Percentiles rank a stretch among this genome's conserved stretches.
These are phyloP conservation scores for Drosophila pseudoobscura DNA, from an alignment of 1,140 invertebrate genomes.

Conservation along the genomic window DNA sequence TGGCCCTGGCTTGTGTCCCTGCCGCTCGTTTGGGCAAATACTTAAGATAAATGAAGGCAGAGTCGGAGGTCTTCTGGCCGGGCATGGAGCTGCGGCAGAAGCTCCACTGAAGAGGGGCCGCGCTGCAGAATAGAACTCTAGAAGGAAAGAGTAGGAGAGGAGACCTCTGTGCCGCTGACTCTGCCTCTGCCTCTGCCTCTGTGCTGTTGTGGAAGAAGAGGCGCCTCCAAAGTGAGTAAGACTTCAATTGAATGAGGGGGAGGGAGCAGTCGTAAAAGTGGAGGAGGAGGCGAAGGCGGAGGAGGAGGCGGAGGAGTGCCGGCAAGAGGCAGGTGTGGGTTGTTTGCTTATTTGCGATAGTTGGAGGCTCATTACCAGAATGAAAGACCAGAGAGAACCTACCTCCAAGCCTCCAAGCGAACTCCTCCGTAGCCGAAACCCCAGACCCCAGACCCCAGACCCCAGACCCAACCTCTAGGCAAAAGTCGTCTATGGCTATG, in stretches of 20 bases:
- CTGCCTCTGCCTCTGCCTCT: no score
- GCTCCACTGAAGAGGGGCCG: no score
- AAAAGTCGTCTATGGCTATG: conserved; percentile 7
- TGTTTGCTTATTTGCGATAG: conserved; percentile 66
- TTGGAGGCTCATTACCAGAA: conserved; percentile 64
- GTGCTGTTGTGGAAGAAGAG: conserved; percentile 13
- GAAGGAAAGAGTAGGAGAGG: no score
- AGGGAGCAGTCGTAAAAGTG: conserved; percentile 37
- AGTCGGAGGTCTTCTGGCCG: conserved; percentile 23
- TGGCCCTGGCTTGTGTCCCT: conserved; percentile 11
- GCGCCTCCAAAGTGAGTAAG: conserved; percentile 19
- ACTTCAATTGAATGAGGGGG: conserved; percentile 39
- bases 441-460: conserved; percentile 12
- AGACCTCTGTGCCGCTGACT: not conserved
- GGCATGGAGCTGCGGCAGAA: conserved; percentile 5
- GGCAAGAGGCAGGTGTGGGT: conserved; percentile 39
- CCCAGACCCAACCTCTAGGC: conserved; percentile 15
- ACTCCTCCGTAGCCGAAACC: conserved; percentile 1
- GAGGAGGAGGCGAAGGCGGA: not conserved
- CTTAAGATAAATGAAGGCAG: conserved; percentile 16
- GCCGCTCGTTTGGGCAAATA: conserved; percentile 28
- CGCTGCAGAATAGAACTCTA: no score
- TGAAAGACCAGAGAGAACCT: conserved; percentile 29
- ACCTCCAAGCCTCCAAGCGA: not conserved
- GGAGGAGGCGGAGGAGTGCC: conserved; percentile 2